Percentiles rank a stretch among this genome's conserved stretches.
These are phyloP conservation scores for Cyaniris semiargus DNA, from an alignment of 2,888 invertebrate species.

Conservation along the genomic window DNA sequence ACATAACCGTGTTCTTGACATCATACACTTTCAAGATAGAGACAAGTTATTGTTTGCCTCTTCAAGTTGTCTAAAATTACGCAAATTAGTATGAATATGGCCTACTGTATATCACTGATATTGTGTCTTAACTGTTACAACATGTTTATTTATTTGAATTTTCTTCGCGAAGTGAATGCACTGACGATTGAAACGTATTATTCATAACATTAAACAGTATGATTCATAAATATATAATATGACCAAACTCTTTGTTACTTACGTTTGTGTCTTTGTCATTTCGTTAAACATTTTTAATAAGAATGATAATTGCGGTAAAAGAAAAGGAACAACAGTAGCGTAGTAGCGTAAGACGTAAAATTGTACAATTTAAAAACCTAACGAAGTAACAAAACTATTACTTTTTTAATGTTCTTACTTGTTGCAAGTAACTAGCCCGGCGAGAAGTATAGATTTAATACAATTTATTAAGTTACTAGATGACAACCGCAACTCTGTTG, in stretches of 20 bases:
- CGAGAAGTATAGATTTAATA: too few relatives aligned
- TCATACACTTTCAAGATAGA: too few relatives aligned
- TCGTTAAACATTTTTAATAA: background rate
- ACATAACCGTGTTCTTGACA: too few relatives aligned
- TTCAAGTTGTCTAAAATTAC: too few relatives aligned
- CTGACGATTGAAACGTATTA: too few relatives aligned
- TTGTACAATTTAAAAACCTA: background rate
- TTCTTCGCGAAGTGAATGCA: conserved; percentile 10
- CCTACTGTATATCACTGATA: background rate
- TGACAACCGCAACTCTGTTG: too few relatives aligned
- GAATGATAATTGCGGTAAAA: background rate
- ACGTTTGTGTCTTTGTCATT: background rate
- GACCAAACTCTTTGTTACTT: background rate
- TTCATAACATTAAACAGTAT: background rate
- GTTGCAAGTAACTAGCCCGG: background rate
- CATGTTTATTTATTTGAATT: background rate
- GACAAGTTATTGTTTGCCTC: too few relatives aligned
- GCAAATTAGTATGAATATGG: too few relatives aligned
- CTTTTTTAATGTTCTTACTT: background rate
- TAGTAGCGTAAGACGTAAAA: background rate
- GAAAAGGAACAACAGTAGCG: background rate
- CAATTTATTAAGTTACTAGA: too few relatives aligned
- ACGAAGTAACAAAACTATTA: background rate
- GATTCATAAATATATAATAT: background rate
- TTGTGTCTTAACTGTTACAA: background rate